A percentile compares a stretch with the other conserved stretches of the same genome.
Evolutionary conservation across 2,797 vertebrate genomes (phyloP).

Genomic region (Cottoperca gobio): DNA sequence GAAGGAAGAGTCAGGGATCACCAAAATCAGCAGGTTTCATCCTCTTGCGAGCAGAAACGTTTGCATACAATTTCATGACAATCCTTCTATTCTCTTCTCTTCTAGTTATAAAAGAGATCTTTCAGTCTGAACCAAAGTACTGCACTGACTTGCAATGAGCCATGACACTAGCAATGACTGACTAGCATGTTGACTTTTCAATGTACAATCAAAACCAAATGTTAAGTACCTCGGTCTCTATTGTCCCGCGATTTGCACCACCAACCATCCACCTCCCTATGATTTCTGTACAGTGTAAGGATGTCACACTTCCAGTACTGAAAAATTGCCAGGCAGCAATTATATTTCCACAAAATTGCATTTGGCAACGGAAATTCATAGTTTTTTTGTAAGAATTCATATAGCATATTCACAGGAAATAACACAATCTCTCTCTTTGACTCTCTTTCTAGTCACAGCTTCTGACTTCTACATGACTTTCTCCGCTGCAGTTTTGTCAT

Average conservation of each 20-base stretch:
- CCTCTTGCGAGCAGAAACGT: too few species aligned
- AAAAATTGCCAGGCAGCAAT: neutral
- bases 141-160: too few species aligned
- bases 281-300: neutral
- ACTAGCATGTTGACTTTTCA: too few species aligned
- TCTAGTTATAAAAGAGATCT: too few species aligned
- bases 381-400: constrained; percentile 4
- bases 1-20: too few species aligned
- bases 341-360: constrained; percentile 14
- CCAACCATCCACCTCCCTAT: neutral
- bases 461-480: constrained; percentile 71
- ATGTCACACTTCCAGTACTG: neutral
- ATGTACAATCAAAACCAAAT: neutral
- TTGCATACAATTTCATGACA: too few species aligned
- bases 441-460: constrained; percentile 45
- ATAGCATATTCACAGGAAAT: constrained; percentile 25
- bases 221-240: too few species aligned
- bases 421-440: constrained; percentile 12
- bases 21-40: too few species aligned
- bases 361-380: neutral
- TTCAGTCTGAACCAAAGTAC: too few species aligned
- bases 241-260: neutral
- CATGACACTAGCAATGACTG: too few species aligned
- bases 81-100: too few species aligned
- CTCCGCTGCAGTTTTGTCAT: constrained; percentile 57